phyloP scores from a whole-genome alignment of 2,888 invertebrate genomes.

The Drosophila pseudotalamancana region DNA sequence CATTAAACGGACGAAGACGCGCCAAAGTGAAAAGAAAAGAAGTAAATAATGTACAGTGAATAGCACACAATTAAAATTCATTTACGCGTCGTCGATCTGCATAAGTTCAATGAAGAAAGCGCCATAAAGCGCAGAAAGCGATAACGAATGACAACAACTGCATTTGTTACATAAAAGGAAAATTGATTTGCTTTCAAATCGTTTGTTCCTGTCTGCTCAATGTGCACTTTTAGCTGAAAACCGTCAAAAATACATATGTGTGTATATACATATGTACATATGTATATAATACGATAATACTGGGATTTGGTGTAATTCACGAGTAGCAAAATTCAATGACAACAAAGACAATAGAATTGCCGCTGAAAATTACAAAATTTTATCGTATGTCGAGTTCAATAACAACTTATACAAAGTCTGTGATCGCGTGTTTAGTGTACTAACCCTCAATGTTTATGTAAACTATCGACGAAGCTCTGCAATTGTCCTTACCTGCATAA shows the following conservation, averaged over 20 bases:
- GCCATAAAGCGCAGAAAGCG: conserved; percentile 40
- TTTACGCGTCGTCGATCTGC: conserved; percentile 72
- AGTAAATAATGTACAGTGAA: conserved; percentile 64
- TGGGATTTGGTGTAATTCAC: conserved; percentile 13
- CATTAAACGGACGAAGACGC: conserved; percentile 23
- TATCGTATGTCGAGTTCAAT: conserved; percentile 33
- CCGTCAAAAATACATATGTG: neutral
- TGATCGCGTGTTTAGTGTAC: conserved; percentile 60
- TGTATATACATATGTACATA: neutral
- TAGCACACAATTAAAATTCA: conserved; percentile 69
- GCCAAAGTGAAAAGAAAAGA: conserved; percentile 53
- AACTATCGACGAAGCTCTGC: conserved; percentile 3
- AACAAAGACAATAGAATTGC: conserved; percentile 35
- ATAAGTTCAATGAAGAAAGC: conserved; percentile 72
- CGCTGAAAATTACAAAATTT: conserved; percentile 27
- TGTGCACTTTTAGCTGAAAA: conserved; percentile 1
- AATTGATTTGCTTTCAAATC: neutral
- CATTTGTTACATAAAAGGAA: conserved; percentile 16
- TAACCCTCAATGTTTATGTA: conserved; percentile 18
- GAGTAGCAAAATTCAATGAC: conserved; percentile 24
- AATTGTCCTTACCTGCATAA: conserved; percentile 12
- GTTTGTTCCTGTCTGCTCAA: conserved; percentile 3
- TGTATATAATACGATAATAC: neutral
- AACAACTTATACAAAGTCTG: conserved; percentile 36
- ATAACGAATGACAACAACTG: conserved; percentile 43